These are phyloP conservation scores for Drosophila malerkotliana DNA, from an alignment of 1,140 invertebrate genomes.

Conservation along the genomic window DNA sequence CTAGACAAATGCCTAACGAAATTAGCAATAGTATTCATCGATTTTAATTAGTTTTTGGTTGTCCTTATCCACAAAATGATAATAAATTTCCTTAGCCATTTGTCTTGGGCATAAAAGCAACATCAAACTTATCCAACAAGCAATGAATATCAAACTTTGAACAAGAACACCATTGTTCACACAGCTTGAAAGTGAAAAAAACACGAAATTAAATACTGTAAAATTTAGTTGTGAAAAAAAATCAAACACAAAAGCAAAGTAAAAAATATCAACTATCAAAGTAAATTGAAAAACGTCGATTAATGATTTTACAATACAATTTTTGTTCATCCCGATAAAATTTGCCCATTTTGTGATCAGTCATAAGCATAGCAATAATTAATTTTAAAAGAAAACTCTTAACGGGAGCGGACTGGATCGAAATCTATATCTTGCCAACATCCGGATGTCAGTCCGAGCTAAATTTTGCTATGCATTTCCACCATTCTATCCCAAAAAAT, in stretches of 20 bases:
- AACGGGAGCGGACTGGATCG: not conserved
- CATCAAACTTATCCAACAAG: constrained; percentile 33
- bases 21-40: not conserved
- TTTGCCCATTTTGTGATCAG: constrained; percentile 8
- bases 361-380: constrained; percentile 30
- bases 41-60: not conserved
- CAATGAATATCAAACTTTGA: constrained; percentile 41
- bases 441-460: constrained; percentile 21
- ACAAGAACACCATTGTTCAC: constrained; percentile 33
- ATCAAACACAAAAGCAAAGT: constrained; percentile 21
- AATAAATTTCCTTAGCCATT: constrained; percentile 26
- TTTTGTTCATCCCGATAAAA: constrained; percentile 1
- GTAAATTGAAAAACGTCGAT: constrained; percentile 3
- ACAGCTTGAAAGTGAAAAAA: constrained; percentile 20
- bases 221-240: constrained; percentile 25
- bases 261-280: constrained; percentile 14
- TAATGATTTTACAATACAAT: not conserved
- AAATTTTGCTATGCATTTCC: constrained; percentile 37
- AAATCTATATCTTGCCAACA: constrained; percentile 36
- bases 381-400: constrained; percentile 16
- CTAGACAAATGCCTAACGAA: constrained; percentile 29
- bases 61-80: not conserved
- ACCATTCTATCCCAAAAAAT: constrained; percentile 18
- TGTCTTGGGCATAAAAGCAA: constrained; percentile 24
- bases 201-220: constrained; percentile 22